phyloP scores from a whole-genome alignment of 2,113 vertebrate genomes.

The Bos indicus region DNA sequence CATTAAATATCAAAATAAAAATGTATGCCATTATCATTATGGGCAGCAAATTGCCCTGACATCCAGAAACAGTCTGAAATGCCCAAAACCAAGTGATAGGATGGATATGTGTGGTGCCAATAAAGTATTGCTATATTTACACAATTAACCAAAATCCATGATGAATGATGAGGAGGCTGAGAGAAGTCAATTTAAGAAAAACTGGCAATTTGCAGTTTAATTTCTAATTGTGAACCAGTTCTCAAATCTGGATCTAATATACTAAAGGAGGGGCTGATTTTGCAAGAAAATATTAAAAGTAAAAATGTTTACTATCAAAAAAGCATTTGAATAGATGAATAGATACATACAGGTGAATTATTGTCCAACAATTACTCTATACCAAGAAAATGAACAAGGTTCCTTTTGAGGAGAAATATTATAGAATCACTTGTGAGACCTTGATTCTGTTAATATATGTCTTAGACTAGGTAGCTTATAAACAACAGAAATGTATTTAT shows the following conservation, averaged over 20 bases:
- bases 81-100: background rate
- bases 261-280: background rate
- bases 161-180: background rate
- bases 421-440: background rate
- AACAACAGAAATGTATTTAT: background rate
- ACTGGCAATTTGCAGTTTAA: background rate
- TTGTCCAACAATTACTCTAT: background rate
- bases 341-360: background rate
- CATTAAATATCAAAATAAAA: background rate
- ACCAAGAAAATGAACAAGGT: background rate
- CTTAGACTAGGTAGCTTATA: background rate
- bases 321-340: background rate
- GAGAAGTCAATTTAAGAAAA: background rate
- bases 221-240: background rate
- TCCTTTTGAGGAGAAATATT: background rate
- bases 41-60: background rate
- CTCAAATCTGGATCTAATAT: background rate
- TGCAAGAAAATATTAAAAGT: background rate
- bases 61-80: background rate
- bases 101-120: background rate
- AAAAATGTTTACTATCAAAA: background rate
- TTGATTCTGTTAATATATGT: background rate
- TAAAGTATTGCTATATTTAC: background rate
- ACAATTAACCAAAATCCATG: background rate
- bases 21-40: fast-evolving